A percentile compares a stretch with the other conserved stretches of the same genome.
Evolutionary conservation across 2,797 vertebrate genomes (phyloP).

Genomic region (Phoxinus dragarum): DNA sequence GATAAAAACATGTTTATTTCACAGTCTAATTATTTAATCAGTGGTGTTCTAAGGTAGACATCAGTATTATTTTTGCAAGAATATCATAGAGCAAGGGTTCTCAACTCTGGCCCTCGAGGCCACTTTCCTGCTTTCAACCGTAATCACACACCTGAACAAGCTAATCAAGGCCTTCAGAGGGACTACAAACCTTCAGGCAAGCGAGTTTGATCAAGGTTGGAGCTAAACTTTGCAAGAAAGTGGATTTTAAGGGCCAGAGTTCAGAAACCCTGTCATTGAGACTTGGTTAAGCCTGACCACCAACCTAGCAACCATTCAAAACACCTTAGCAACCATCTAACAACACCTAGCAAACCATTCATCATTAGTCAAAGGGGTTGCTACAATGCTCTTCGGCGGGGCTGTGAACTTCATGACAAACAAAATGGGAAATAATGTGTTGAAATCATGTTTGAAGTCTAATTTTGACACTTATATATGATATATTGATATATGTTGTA

Average conservation of each 20-base stretch:
- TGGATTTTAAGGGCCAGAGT: not conserved
- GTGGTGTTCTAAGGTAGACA: not conserved
- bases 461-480: not conserved
- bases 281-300: not conserved
- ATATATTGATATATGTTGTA: too few species aligned
- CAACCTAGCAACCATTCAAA: not conserved
- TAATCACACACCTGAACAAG: not conserved
- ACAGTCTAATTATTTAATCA: constrained; percentile 11
- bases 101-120: not conserved
- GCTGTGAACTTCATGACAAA: not conserved
- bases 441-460: not conserved
- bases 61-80: not conserved
- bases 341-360: not conserved
- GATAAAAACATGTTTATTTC: constrained; percentile 19
- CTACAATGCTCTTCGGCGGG: not conserved
- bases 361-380: not conserved
- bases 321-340: too few species aligned
- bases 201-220: not conserved
- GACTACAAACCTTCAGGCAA: not conserved
- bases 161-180: not conserved
- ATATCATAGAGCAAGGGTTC: not conserved
- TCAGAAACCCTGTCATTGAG: not conserved
- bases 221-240: not conserved
- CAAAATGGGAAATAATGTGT: not conserved
- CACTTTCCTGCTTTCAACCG: not conserved